These are phyloP conservation scores for Heterocephalus glaber DNA, from an alignment of 2,113 vertebrate genomes.

Conservation along the genomic window DNA sequence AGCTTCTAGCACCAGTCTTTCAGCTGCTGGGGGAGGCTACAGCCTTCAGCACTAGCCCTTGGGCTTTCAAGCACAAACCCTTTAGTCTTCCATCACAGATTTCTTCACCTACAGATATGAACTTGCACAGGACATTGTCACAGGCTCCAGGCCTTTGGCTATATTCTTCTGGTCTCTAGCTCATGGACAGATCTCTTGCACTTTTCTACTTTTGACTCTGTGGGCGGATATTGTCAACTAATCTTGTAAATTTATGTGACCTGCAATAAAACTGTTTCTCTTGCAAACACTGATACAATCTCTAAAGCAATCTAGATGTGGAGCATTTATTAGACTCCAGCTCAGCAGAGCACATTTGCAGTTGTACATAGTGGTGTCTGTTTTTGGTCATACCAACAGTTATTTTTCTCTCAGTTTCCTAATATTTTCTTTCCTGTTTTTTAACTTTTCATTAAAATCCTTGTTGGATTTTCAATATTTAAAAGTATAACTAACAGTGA, in stretches of 20 bases:
- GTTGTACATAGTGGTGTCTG: too few relatives aligned
- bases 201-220: background rate
- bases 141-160: too few relatives aligned
- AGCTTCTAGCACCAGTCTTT: too few relatives aligned
- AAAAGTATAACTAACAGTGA: background rate
- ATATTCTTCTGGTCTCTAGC: background rate
- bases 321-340: background rate
- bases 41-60: too few relatives aligned
- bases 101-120: background rate
- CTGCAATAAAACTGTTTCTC: background rate
- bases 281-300: background rate
- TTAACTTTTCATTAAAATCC: background rate
- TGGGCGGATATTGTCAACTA: background rate
- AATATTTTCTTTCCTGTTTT: background rate
- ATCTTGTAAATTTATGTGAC: background rate
- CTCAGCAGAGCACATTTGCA: background rate
- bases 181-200: background rate
- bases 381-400: background rate
- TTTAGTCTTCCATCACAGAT: too few relatives aligned
- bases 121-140: too few relatives aligned
- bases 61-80: background rate
- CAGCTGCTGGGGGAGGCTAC: too few relatives aligned
- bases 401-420: background rate
- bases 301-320: too few relatives aligned
- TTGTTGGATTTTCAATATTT: background rate